phyloP scores from a whole-genome alignment of 30 jellyfish, hydroid and myxozoan genomes.

The Turritopsis rubra region DNA sequence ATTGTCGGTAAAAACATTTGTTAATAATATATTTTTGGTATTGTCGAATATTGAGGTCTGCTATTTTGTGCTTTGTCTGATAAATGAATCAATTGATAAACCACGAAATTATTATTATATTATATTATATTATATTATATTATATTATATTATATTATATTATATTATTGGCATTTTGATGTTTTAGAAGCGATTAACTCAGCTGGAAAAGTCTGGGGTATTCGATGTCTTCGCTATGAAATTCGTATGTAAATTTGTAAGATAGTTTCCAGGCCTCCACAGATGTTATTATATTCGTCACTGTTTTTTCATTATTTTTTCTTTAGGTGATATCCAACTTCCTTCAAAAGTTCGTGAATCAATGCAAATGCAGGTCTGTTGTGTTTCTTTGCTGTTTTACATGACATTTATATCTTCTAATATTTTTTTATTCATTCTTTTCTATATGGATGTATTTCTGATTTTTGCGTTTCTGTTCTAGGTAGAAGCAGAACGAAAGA shows the following conservation, averaged over 20 bases:
- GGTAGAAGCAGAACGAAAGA: conserved; percentile 99
- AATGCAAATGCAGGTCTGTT: conserved; percentile 95
- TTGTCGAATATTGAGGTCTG: no score
- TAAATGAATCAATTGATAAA: no score
- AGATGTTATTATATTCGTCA: background rate
- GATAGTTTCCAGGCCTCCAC: background rate
- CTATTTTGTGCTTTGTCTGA: no score
- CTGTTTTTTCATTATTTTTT: background rate
- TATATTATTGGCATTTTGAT: background rate
- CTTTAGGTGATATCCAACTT: conserved; percentile 89
- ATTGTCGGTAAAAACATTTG: conserved; percentile 70
- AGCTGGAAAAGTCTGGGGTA: conserved; percentile 98
- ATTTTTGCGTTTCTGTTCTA: background rate
- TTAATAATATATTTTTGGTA: background rate
- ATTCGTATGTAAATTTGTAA: conserved; percentile 57
- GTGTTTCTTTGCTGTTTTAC: background rate
- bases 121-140: no score
- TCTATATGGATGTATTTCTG: no score
- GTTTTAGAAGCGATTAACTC: conserved; percentile 80
- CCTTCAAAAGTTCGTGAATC: conserved; percentile 95
- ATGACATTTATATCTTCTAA: background rate
- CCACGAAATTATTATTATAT: no score
- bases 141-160: no score
- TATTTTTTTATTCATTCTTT: no score
- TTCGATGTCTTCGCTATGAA: conserved; percentile 88